Percentiles rank a stretch among this genome's conserved stretches.
These are phyloP conservation scores for Drosophila tani DNA, from an alignment of 1,140 invertebrate species.

Conservation along the genomic window DNA sequence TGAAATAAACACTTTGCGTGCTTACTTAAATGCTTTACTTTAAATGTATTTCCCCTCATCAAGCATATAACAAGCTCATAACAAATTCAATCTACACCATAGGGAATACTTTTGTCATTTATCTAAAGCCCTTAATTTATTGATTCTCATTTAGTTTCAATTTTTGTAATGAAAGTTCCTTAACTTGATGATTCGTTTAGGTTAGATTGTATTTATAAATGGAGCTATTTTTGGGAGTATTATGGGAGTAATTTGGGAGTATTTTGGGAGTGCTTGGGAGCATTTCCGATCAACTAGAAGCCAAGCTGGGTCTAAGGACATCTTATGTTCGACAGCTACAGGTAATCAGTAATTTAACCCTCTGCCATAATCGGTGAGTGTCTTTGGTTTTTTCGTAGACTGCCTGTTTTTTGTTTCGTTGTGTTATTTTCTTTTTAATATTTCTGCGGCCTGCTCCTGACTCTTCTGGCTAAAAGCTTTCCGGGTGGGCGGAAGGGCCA, in stretches of 20 bases:
- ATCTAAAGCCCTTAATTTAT: background rate
- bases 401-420: background rate
- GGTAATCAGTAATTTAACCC: too few relatives aligned
- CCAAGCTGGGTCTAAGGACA: background rate
- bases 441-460: constrained; percentile 39
- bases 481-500: constrained; percentile 41
- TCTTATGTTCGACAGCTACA: constrained; percentile 3
- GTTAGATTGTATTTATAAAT: background rate
- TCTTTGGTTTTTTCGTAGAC: constrained; percentile 23
- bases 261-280: too few relatives aligned
- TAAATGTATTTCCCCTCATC: background rate
- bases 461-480: constrained; percentile 67
- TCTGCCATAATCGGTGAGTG: background rate
- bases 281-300: too few relatives aligned
- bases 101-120: background rate
- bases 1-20: background rate
- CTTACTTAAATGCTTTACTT: background rate
- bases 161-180: background rate
- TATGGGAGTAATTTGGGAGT: too few relatives aligned
- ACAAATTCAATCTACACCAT: background rate
- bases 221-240: background rate
- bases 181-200: background rate
- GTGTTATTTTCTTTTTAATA: constrained; percentile 59
- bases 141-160: background rate
- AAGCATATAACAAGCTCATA: background rate